Base-by-base conservation (phyloP, 2,113 vertebrate genomes). In the Illadopsis cleaveri region DNA sequence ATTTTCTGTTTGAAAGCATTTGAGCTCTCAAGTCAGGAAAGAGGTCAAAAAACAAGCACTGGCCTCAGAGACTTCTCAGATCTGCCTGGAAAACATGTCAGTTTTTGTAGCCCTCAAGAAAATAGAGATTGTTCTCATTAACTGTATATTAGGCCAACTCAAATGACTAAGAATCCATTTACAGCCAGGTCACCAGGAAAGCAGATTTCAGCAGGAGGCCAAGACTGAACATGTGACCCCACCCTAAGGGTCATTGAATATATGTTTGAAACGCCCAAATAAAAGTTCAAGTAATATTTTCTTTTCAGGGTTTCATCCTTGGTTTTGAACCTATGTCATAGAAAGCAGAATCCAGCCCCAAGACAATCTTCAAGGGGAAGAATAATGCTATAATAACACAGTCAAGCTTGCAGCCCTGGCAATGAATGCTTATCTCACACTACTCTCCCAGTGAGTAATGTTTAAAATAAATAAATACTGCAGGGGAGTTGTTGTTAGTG, bases 381-480 rank as follows among this genome's bases (percentile, higher is more conserved):
- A 92, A 45, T 58, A 78, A 75, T 20, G 31, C 48, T 86, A 7
- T 22, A 95, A 86, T 54, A 94, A 92, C 56, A 82, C 30, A 44
- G 16, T 48, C 18, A 71, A 69, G 82, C 33, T 92, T 7, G 35
- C 89, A 93, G 50, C 18, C 27, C 62, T 89, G 57, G 79, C 61
- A 35, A 42, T 89, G 82, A 94, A 71, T 45, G 83, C 86, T 89
- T 83, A 50, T 78, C 75, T 94, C 71, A 65, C 6, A 3, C 84
- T 35, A 60, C 69, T 94, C 66, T 56, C 82, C 38, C 4, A 16
- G 51, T n/a, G 66, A 96, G 84, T 47, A 93, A 95, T 68, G 89
- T 83, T 94, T 95, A 82, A 96, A 93, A 96, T 65, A 95, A 97
- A 97, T 79, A 95, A 95, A 86, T 61, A 61, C 86, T 44, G 13